Evolutionary conservation across 2,888 invertebrate species (phyloP).

Genomic region (Eulithis testata): DNA sequence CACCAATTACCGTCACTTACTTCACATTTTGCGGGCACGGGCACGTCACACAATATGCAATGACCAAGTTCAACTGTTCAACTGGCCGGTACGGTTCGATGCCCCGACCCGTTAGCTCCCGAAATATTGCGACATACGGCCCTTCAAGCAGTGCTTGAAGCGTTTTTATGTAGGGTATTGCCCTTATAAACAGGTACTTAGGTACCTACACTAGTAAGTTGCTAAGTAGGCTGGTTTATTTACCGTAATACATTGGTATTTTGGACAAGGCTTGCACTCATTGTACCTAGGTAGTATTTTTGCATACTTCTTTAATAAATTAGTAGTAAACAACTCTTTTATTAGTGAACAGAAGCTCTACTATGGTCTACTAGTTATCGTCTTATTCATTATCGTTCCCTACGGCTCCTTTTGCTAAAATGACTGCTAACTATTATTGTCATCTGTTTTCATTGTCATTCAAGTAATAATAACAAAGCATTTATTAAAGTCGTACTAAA

Average conservation of each 20-base stretch:
- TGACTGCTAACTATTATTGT: no score
- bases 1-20: conserved; percentile 41
- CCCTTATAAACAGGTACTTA: conserved; percentile 43
- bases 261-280: background rate
- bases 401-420: no score
- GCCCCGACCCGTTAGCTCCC: conserved; percentile 77
- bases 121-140: conserved; percentile 76
- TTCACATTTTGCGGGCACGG: conserved; percentile 49
- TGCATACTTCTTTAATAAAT: no score
- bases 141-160: conserved; percentile 44
- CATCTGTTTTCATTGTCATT: no score
- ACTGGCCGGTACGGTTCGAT: conserved; percentile 54
- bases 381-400: no score
- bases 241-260: conserved; percentile 18
- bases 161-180: conserved; percentile 57
- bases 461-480: no score
- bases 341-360: no score
- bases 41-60: conserved; percentile 66
- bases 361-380: no score
- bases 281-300: no score
- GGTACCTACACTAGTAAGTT: conserved; percentile 1
- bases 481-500: no score
- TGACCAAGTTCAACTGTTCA: conserved; percentile 61
- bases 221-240: conserved; percentile 12
- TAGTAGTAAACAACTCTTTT: no score